These are phyloP conservation scores for Carposina sasakii DNA, from an alignment of 1,140 invertebrate species.

Conservation along the genomic window DNA sequence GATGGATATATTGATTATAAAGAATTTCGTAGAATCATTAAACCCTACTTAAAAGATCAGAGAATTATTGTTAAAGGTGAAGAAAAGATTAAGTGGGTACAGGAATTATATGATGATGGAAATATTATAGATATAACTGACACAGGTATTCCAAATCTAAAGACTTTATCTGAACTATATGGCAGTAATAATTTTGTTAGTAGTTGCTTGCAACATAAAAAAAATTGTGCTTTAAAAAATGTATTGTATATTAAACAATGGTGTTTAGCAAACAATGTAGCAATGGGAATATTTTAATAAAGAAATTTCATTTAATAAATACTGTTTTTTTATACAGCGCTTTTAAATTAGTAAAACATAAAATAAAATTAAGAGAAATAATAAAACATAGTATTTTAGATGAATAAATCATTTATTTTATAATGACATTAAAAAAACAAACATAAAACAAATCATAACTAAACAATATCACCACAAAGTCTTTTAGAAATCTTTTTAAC, in stretches of 20 bases:
- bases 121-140: conserved; percentile 1
- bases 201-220: background rate
- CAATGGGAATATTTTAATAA: background rate
- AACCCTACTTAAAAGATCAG: background rate
- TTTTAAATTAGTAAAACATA: background rate
- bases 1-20: conserved; percentile 10
- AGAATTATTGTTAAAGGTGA: conserved; percentile 5
- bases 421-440: too few species aligned
- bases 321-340: background rate
- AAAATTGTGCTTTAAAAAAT: conserved; percentile 1
- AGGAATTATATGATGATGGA: background rate
- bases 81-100: conserved; percentile 1
- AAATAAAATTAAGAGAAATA: too few species aligned
- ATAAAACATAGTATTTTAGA: too few species aligned
- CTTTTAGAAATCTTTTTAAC: too few species aligned
- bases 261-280: background rate
- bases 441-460: too few species aligned
- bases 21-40: background rate
- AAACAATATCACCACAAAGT: too few species aligned
- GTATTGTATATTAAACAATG: background rate
- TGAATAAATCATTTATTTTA: too few species aligned
- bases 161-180: background rate
- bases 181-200: background rate
- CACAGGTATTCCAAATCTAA: conserved; percentile 1
- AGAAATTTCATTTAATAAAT: background rate